Evolutionary conservation across 2,888 invertebrate species (phyloP), one percentile per base, ranked within the genome.

Genomic region (Limnephilus lunatus): DNA sequence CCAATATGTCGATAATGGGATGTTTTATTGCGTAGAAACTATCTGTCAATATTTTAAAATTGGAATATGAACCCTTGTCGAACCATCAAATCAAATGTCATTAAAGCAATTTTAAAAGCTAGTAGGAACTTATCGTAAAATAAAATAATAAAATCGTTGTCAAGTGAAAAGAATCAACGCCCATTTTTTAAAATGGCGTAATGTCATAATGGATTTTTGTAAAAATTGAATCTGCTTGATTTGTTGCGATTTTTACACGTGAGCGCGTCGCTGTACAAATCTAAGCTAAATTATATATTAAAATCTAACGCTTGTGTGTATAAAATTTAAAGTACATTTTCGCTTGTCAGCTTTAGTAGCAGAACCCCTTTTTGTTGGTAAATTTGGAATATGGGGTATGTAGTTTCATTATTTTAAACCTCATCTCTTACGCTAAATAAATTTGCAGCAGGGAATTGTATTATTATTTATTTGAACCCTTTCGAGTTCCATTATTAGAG

Each of bases 341-440:
- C n/a, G 87, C 31, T 53, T 82, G n/a, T 68, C 25, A 39, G 15
- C 14, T 14, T 35, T n/a, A 3, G 30, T 31, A 81, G 3, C 31
- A 81, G 80, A 92, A 93, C 93, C 93, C 93, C 90, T 92, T 90
- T 87, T 85, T 48, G 81, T 81, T 83, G 82, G 87, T 90, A 89
- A 92, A 92, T 92, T 93, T 85, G 92, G 90, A 87, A 87, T 92
- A 91, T 89, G 35, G 89, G 68, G 68, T 68, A 68, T 5, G 68
- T 88, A 87, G 90, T 89, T 87, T 53, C 68, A 68, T 68, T 91
- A 91, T 87, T 92, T 91, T 81, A 91, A 91, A 92, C 92, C 93
- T 93, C 93, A 92, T 93, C 92, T 90, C 93, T 93, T 92, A 93
- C 93, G 92, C 93, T 93, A 93, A 93, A 93, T 93, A 93, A 93